A percentile compares a stretch with the other conserved stretches of the same genome.
These are phyloP conservation scores for Phytoseiulus persimilis DNA, from an alignment of 2,888 invertebrate species.

Conservation along the genomic window DNA sequence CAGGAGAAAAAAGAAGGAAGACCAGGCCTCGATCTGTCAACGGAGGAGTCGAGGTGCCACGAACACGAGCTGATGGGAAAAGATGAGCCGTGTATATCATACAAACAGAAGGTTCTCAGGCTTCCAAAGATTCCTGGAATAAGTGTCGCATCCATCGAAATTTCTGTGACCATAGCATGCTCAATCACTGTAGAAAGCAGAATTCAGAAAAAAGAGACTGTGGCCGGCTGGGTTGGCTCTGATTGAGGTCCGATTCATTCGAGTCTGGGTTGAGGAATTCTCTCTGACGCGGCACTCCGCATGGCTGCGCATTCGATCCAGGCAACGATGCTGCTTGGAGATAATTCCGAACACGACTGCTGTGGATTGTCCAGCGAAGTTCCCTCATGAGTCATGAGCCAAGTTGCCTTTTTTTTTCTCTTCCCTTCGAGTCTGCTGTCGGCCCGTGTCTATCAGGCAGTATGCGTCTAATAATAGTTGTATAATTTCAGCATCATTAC, in stretches of 20 bases:
- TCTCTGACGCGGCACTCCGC: neutral
- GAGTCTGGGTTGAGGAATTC: neutral
- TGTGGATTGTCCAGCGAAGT: neutral
- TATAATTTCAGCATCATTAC: neutral
- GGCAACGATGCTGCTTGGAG: neutral
- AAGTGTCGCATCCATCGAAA: no score
- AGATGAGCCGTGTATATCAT: no score
- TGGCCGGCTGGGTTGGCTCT: neutral
- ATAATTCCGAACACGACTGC: neutral
- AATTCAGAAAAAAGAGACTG: neutral
- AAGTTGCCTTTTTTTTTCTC: neutral
- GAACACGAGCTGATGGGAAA: no score
- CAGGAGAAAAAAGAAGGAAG: no score
- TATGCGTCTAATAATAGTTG: neutral
- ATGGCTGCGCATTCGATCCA: neutral
- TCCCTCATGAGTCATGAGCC: neutral
- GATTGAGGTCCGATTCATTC: neutral
- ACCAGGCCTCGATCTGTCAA: no score
- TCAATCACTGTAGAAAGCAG: no score
- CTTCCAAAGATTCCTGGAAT: no score
- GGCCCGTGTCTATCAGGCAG: neutral
- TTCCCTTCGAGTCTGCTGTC: neutral
- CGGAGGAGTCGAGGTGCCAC: no score
- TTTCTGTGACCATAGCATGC: no score
- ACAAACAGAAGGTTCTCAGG: no score